Evolutionary conservation across 2,113 vertebrate genomes (phyloP).

Genomic region (Campylorhamphus procurvoides): DNA sequence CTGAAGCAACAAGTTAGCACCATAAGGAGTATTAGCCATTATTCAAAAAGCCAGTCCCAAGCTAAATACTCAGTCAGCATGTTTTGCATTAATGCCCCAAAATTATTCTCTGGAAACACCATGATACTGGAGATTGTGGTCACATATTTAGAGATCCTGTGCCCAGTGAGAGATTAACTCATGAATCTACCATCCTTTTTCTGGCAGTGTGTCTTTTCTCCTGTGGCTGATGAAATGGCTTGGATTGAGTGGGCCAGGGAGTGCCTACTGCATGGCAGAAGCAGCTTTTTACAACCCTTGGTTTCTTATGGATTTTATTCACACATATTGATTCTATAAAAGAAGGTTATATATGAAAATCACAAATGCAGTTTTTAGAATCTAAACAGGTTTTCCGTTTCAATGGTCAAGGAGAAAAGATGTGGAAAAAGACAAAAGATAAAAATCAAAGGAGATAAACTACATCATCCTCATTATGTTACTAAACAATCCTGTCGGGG

Average conservation of each 20-base stretch:
- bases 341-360: neutral
- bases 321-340: neutral
- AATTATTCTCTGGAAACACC: neutral
- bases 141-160: neutral
- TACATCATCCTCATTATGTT: neutral
- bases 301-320: neutral
- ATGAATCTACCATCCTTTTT: neutral
- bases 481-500: neutral
- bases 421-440: neutral
- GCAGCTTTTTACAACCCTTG: neutral
- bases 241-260: too few relatives aligned
- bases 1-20: neutral
- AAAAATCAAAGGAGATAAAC: neutral
- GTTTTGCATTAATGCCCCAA: neutral
- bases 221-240: neutral
- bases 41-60: neutral
- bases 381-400: neutral
- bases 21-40: neutral
- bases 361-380: neutral
- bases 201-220: rapidly evolving
- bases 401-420: neutral
- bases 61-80: neutral
- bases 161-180: neutral
- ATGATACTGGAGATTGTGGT: neutral
- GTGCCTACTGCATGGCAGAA: neutral